Percentiles rank a stretch among this genome's conserved stretches.
These are phyloP conservation scores for Elachura formosa DNA, from an alignment of 2,113 vertebrate species.

Conservation along the genomic window DNA sequence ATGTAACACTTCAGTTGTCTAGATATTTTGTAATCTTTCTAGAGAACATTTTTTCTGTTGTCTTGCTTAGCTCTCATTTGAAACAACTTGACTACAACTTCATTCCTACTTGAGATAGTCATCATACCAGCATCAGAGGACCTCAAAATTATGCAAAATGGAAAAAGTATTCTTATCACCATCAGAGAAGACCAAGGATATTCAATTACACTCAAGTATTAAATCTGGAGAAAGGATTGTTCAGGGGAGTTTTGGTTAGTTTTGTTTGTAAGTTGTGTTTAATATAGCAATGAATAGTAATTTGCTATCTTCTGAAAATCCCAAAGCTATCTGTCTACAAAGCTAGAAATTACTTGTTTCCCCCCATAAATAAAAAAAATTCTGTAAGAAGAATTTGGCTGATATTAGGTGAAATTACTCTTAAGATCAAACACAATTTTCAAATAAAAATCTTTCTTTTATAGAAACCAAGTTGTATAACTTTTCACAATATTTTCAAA, in stretches of 20 bases:
- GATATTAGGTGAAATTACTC: background rate
- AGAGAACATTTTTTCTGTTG: background rate
- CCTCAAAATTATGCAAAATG: background rate
- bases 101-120: background rate
- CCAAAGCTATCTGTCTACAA: background rate
- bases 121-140: background rate
- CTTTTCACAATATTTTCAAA: background rate
- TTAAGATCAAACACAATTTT: background rate
- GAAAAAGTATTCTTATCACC: background rate
- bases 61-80: background rate
- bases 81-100: background rate
- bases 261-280: background rate
- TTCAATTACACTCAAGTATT: background rate
- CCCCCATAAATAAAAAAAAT: background rate
- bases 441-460: background rate
- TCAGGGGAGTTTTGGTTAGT: background rate
- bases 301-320: background rate
- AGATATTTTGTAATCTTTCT: background rate
- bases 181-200: background rate
- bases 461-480: background rate
- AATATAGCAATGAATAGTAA: background rate
- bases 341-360: background rate
- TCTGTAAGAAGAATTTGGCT: rapidly evolving
- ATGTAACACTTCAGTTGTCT: background rate
- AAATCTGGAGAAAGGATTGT: rapidly evolving